These are phyloP conservation scores for Dendroctonus ponderosae DNA, from an alignment of 1,140 invertebrate species.

Conservation along the genomic window DNA sequence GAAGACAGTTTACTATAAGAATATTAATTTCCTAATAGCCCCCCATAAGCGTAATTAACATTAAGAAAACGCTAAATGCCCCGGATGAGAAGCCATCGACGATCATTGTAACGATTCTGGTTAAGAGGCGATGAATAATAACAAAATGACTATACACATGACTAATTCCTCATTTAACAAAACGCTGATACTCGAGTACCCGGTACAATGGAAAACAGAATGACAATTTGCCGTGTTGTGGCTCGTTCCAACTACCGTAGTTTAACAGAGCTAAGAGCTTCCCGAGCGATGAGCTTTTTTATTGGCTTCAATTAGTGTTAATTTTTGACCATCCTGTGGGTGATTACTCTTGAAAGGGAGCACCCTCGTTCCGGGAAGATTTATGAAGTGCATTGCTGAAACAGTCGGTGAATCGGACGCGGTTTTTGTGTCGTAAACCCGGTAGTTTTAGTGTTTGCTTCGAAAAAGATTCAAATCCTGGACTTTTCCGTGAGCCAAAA, in stretches of 20 bases:
- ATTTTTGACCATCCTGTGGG: conserved; percentile 49
- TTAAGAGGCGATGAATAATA: conserved; percentile 15
- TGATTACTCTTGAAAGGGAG: conserved; percentile 34
- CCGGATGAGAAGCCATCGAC: no score
- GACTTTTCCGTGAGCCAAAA: conserved; percentile 8
- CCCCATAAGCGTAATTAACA: no score
- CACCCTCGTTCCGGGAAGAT: conserved; percentile 26
- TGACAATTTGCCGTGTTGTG: not conserved
- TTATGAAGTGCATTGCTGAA: conserved; percentile 8
- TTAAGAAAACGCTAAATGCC: no score
- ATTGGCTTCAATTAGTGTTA: conserved; percentile 46
- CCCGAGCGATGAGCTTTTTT: conserved; percentile 16
- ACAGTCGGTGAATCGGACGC: not conserved
- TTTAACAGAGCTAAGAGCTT: not conserved
- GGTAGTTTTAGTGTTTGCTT: not conserved
- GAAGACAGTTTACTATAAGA: no score
- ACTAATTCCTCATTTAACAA: conserved; percentile 18
- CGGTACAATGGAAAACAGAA: conserved; percentile 3
- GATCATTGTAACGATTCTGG: not conserved
- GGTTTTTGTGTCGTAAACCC: not conserved
- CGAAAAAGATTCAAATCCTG: not conserved
- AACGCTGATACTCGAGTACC: not conserved
- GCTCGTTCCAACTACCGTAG: not conserved
- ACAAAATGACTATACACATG: conserved; percentile 17
- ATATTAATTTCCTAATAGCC: no score